Conservation (phyloP, 35 echinoderm and acorn worm genomes). For the Stichopus chloronotus region DNA sequence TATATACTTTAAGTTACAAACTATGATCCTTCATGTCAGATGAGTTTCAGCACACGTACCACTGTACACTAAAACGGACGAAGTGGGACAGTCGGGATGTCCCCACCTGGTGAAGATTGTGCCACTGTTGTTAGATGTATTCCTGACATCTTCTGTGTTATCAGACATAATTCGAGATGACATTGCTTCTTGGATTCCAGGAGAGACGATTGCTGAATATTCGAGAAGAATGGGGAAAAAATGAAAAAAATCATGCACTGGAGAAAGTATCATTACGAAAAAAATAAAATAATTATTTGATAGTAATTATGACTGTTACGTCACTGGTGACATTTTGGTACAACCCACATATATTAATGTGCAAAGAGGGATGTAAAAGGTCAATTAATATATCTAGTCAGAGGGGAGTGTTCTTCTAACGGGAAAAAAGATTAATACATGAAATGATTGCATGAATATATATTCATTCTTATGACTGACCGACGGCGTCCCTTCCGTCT, state of each 20-base stretch:
- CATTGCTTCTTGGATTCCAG: neutral
- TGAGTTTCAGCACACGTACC: neutral
- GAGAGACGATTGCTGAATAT: neutral
- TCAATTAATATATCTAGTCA: neutral
- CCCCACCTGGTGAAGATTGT: neutral
- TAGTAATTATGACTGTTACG: neutral
- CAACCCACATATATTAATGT: neutral
- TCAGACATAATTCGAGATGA: neutral
- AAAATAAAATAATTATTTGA: neutral
- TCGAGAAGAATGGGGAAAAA: neutral
- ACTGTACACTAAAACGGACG: neutral
- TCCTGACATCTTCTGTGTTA: neutral
- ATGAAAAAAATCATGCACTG: too few species aligned
- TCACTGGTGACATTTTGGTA: neutral
- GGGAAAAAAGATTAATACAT: neutral
- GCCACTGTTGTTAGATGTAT: neutral
- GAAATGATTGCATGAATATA: neutral
- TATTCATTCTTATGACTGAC: neutral
- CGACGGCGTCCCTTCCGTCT: neutral
- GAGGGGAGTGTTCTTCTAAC: neutral
- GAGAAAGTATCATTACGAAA: neutral
- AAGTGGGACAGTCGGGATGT: neutral
- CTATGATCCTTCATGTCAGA: too few species aligned
- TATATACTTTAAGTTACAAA: too few species aligned
- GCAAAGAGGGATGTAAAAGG: neutral